phyloP scores from a whole-genome alignment of 2,888 invertebrate genomes.

The Zonitis immaculata region DNA sequence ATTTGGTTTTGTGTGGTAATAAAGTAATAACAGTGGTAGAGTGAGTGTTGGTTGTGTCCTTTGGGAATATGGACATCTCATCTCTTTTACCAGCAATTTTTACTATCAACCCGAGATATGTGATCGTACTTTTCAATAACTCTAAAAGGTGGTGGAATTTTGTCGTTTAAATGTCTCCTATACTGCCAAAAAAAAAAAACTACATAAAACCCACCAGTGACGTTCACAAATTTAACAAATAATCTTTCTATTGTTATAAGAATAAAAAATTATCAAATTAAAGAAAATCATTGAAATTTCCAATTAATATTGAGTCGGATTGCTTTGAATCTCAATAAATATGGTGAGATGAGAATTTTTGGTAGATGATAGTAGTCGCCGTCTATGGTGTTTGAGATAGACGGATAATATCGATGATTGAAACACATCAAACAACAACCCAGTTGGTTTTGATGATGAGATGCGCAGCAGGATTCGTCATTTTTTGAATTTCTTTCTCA shows the following conservation, averaged over 20 bases:
- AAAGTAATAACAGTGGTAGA: neutral
- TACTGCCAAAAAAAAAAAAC: conserved; percentile 15
- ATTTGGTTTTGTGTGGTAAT: neutral
- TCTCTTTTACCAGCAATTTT: conserved; percentile 17
- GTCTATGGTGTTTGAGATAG: conserved; percentile 4
- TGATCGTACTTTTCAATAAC: conserved; percentile 48
- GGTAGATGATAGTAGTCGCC: no score
- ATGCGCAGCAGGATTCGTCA: conserved; percentile 43
- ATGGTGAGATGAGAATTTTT: no score
- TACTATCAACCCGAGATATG: conserved; percentile 46
- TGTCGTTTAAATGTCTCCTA: conserved; percentile 34
- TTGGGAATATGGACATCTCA: neutral
- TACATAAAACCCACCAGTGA: conserved; percentile 20
- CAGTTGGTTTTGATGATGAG: conserved; percentile 39
- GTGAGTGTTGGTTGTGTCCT: neutral
- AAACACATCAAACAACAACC: conserved; percentile 37
- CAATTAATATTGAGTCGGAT: no score
- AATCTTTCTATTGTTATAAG: conserved; percentile 1
- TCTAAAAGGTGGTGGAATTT: conserved; percentile 44
- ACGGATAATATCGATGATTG: conserved; percentile 42
- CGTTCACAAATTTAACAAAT: conserved; percentile 3
- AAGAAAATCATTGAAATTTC: neutral
- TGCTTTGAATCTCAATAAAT: no score
- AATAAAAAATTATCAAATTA: conserved; percentile 6
- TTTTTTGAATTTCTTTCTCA: conserved; percentile 42